Base-by-base conservation (phyloP, 1,140 invertebrate genomes). In the Zaprionus inermis region DNA sequence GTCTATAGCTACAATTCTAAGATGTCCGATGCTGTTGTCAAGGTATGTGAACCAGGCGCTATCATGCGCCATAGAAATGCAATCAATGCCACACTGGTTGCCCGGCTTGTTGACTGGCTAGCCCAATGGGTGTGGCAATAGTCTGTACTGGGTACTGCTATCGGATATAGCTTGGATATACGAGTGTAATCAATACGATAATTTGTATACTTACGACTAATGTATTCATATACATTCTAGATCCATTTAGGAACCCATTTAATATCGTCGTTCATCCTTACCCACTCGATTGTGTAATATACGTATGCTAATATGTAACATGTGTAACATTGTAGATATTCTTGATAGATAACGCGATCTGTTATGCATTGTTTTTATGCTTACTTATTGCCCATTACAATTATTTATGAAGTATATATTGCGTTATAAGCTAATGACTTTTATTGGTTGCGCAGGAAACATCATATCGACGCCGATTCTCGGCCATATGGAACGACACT, bases 1-100 rank as follows among this genome's bases (percentile, higher is more conserved):
- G 70, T 91, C 12, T 91, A 91, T 56, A 91, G 90, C 65, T 91
- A 90, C 41, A 91, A 90, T 41, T 85, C 82, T n/a, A 85, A 91
- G 65, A 91, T 91, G 83, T 76, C 81, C 36, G 86, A 91, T 54
- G 78, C 90, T 0, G 81, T 91, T 14, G 79, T 91, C 6, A 88
- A 91, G 81, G 89, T 91, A 18, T 71, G 70, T 76, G 14, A 36
- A 11, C 24, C 32, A n/a, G n/a, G n/a, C n/a, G n/a, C n/a, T n/a
- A n/a, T n/a, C n/a, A n/a, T n/a, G n/a, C n/a, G n/a, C n/a, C n/a
- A n/a, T 6, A 0, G 32, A 22, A 34, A 24, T 32, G 46, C 28
- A 54, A 70, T 24, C 24, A 44, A 67, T 38, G 12, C 38, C 11
- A 34, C 7, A 3, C 18, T 18, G 34, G 32, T 12, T 24, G n/a